Base-by-base conservation (phyloP, 2,888 invertebrate species). In the Allophyes oxyacanthae region DNA sequence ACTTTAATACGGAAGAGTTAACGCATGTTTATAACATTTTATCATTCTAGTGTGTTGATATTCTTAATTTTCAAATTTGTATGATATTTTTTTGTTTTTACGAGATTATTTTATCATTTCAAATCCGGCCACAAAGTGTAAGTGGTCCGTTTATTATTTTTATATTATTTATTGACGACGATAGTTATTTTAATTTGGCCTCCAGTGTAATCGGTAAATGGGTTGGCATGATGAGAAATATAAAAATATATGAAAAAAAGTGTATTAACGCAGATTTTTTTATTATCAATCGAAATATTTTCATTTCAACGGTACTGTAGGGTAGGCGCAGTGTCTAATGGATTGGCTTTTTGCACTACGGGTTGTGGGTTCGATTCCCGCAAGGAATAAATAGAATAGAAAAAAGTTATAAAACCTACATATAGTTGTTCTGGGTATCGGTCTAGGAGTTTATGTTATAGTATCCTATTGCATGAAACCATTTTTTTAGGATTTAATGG, bases 81-180 rank as follows among this genome's bases (percentile, higher is more conserved):
- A 15, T 20, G 43, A 42, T 37, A 32, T n/a, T 42, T 58, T 41
- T 11, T n/a, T 33, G 1, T 51, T 51, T 38, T 48, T 49, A 34
- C 25, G 6, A 32, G 15, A 52, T 46, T 41, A 41, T 46, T 50
- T 43, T 51, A 11, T 51, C 30, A 52, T 49, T 58, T 42, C 28
- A 28, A 44, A 45, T 52, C 26, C 6, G 32, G 28, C 36, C 11
- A 15, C 32, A 1, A 15, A 25, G 9, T 6, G 9, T n/a, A 36
- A 42, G 9, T 37, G 10, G 32, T 7, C 10, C 41, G 11, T 59
- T 44, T 62, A 26, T 66, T 38, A 59, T 63, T 53, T 63, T 52
- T 38, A 7, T 57, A 40, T 50, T 46, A 44, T 44, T 54, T 57
- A 54, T 58, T 52, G n/a, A 7, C 32, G 45, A 0, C 10, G 38